These are phyloP conservation scores for Pocillopora grandis DNA, from an alignment of 92 coral and sea anemone species.

Conservation along the genomic window DNA sequence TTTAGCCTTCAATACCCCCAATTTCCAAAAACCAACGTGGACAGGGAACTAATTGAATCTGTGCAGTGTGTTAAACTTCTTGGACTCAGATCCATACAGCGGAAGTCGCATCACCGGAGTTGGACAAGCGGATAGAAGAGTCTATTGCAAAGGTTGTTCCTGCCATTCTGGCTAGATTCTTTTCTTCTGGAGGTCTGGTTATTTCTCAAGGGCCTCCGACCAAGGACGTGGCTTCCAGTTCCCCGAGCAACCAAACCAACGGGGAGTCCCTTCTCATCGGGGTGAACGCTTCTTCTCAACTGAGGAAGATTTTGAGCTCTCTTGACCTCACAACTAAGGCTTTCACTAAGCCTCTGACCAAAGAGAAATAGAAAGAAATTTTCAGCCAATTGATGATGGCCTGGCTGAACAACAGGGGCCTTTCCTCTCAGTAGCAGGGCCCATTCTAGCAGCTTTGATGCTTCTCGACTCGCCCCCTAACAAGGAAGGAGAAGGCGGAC, in stretches of 20 bases:
- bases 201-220: background rate
- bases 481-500: slow-evolving; percentile 41
- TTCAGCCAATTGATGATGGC: slow-evolving; percentile 48
- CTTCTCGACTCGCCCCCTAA: slow-evolving; percentile 45
- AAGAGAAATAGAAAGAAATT: slow-evolving; percentile 53
- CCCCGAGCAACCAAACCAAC: background rate
- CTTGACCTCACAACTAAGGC: slow-evolving; percentile 47
- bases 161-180: slow-evolving; percentile 12
- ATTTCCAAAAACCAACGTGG: too few relatives aligned
- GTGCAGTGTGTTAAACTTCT: too few relatives aligned
- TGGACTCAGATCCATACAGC: slow-evolving; percentile 1
- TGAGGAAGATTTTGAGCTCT: slow-evolving; percentile 33
- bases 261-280: slow-evolving; percentile 21
- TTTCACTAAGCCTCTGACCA: slow-evolving; percentile 54
- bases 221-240: background rate
- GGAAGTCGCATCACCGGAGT: slow-evolving; percentile 20
- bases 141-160: slow-evolving; percentile 32
- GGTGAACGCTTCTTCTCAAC: slow-evolving; percentile 49
- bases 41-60: too few relatives aligned
- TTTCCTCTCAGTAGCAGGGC: slow-evolving; percentile 52
- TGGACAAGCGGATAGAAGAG: slow-evolving; percentile 16
- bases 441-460: slow-evolving; percentile 59
- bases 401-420: slow-evolving; percentile 50
- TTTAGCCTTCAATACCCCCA: too few relatives aligned
- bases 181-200: slow-evolving; percentile 32